Base-by-base conservation (phyloP, 2,888 invertebrate species). In the Aphodius granarius region DNA sequence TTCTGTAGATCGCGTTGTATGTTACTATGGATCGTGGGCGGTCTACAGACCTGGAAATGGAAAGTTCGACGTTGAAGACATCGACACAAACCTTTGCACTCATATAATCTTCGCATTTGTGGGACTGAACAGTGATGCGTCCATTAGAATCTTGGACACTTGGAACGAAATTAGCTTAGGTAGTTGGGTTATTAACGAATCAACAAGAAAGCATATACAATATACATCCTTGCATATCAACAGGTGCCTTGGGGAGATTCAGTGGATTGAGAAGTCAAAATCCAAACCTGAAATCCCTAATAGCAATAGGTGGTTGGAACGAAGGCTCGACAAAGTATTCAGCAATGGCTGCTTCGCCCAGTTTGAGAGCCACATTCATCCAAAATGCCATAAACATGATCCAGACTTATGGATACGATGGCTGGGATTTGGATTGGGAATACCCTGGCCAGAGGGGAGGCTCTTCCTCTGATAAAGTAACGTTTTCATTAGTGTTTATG, bases 21-120 rank as follows among this genome's bases (percentile, higher is more conserved):
- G 95, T 81, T 95, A 95, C 85, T 93, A 91, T 79, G 94, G 94
- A 2, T 91, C 92, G 13, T 95, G 95, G 95, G 90, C 95, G 0
- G 90, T 90, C 0, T 94, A 94, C 82, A 89, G 95, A 62, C 85
- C 84, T 0, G 91, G 90, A 0, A 83, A 87, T 71, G 95, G 94
- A 0, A 89, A 91, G 83, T 94, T 92, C 81, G 89, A 91, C 6
- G 90, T 94, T 0, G 88, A 89, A 9, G 81, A 93, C 76, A 92
- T 95, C 64, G 90, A 94, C 81, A 89, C 93, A 0, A 85, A 85
- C 5, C 86, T 94, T 0, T 95, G 95, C 84, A 94, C 95, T 0
- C 95, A 95, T 83, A 75, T 94, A 66, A 89, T 94, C 15, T 96
- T 95, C 83, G 87, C 92, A 0, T 96, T 96, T 83, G 89, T 91